Base-by-base conservation (phyloP, 1,140 invertebrate genomes). In the Lasioglossum albipes region DNA sequence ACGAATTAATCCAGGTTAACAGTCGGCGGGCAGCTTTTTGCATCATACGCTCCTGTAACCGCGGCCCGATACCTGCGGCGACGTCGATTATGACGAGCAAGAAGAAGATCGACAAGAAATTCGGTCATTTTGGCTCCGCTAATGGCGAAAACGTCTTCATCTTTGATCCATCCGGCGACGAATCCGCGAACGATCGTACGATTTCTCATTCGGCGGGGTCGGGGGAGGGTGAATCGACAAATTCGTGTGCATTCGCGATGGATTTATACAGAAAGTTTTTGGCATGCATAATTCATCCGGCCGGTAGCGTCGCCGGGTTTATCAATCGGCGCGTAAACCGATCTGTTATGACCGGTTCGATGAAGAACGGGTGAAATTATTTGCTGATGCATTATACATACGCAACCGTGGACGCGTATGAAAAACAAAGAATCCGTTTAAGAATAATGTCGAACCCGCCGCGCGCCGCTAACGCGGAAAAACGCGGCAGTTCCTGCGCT, bases 121-220 rank as follows among this genome's bases (percentile, higher is more conserved):
- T 73, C 41, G 22, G 45, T 61, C 66, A 85, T 85, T 82, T 79
- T 68, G 62, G 82, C 79, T 79, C 76, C 45, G 57, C 41, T 79
- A 83, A 36, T 77, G 72, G 80, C 65, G 42, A 66, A 85, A 75
- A 86, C 67, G 61, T 86, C 84, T 86, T 86, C 83, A 86, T 86
- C 83, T 49, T 72, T 54, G 64, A 67, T 82, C 76, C 75, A 72
- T 74, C 65, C 27, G 20, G n/a, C 72, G 59, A 27, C 59, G 22
- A 42, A 36, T 13, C n/a, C 49, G 59, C 52, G 36, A 16, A 1
- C 45, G 52, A 36, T 81, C 61, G 61, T 42, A 75, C 67, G 31
- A 72, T 67, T 57, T 64, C 36, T 3, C 10, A 31, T 67, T 22
- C 13, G 41, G 20, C n/a, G 36, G 41, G 7, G 18, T 27, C 69